Conservation (phyloP, 2,888 invertebrate species). For the Galerucella nymphaeae region DNA sequence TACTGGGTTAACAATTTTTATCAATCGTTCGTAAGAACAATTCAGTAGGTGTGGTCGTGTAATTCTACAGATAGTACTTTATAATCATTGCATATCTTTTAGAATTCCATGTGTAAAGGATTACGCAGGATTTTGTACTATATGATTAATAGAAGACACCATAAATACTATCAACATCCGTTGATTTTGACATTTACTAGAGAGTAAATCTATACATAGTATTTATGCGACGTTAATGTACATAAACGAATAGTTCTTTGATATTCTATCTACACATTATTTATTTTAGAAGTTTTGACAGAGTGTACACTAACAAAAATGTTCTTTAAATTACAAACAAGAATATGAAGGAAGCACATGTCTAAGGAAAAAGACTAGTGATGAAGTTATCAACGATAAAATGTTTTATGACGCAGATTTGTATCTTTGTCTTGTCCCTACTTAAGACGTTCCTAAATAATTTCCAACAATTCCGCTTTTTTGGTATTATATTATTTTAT, state of each 20-base stretch:
- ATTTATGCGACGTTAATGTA: background rate
- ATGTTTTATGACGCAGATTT: no score
- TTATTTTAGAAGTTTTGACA: background rate
- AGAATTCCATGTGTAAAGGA: conserved; percentile 24
- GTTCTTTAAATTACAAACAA: background rate
- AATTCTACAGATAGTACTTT: conserved; percentile 23
- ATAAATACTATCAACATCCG: conserved; percentile 24
- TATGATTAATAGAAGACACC: conserved; percentile 24
- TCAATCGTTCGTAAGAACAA: no score
- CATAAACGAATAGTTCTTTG: background rate
- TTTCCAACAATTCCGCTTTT: no score
- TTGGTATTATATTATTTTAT: no score
- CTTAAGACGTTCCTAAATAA: no score
- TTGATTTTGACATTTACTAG: conserved; percentile 12
- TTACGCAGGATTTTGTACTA: conserved; percentile 26
- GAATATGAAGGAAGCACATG: no score
- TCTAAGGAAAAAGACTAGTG: no score
- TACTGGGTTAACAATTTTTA: no score
- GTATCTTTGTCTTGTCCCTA: no score
- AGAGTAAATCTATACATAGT: conserved; percentile 21
- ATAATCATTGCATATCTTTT: conserved; percentile 23
- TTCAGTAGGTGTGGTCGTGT: conserved; percentile 26
- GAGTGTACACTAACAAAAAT: background rate
- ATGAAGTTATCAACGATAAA: no score
- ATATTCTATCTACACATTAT: background rate